Evolutionary conservation across 2,888 invertebrate genomes (phyloP).

Genomic region (Neoitamus cyanurus): DNA sequence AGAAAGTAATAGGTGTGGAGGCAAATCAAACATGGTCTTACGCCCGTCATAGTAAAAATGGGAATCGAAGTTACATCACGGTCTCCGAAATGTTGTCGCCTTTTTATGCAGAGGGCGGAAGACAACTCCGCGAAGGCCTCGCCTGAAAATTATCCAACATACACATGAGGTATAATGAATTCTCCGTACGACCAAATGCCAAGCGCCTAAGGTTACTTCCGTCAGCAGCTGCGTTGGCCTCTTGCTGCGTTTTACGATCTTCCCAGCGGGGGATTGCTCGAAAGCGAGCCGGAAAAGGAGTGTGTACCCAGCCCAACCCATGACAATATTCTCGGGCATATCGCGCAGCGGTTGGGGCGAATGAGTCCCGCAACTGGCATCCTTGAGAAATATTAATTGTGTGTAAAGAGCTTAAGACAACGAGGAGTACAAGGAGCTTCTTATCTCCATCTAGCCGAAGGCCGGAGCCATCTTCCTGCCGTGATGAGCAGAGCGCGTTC

Average conservation of each 20-base stretch:
- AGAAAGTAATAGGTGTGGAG: too few species aligned
- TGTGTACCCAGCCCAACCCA: not conserved
- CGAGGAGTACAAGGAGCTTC: not conserved
- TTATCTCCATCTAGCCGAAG: not conserved
- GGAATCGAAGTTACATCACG: too few species aligned
- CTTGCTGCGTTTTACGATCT: not conserved
- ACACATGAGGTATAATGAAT: too few species aligned
- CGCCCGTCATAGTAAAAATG: too few species aligned
- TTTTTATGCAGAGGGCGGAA: not conserved
- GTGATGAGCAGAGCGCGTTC: not conserved
- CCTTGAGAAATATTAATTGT: constrained; percentile 5
- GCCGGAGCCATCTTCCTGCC: not conserved
- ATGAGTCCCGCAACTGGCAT: not conserved
- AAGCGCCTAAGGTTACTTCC: not conserved
- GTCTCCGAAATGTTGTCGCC: too few species aligned
- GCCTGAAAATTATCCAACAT: too few species aligned
- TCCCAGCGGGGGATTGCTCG: not conserved
- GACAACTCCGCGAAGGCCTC: too few species aligned
- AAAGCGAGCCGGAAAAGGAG: not conserved
- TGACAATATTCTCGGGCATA: not conserved
- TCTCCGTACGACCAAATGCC: not conserved
- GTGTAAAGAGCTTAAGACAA: not conserved
- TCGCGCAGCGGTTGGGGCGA: not conserved
- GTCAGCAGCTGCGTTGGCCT: not conserved
- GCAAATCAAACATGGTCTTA: too few species aligned